Evolutionary conservation across 2,888 invertebrate species (phyloP).

Genomic region (Tachystola acroxantha): DNA sequence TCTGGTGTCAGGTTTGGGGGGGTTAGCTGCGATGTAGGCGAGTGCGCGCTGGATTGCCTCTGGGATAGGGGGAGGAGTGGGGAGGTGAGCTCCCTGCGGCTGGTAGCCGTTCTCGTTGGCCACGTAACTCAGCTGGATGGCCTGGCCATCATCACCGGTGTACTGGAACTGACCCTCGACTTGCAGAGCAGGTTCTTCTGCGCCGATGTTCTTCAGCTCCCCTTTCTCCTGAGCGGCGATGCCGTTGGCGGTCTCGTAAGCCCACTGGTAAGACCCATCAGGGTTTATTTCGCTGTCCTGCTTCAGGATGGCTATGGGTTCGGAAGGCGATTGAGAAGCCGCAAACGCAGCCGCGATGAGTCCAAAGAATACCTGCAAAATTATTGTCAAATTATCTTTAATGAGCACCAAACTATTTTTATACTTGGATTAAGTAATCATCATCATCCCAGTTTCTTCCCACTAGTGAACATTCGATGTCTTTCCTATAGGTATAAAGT

Average conservation of each 20-base stretch:
- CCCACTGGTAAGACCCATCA: constrained; percentile 78
- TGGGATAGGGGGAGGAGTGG: constrained; percentile 84
- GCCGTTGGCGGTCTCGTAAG: constrained; percentile 82
- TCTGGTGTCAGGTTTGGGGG: constrained; percentile 59
- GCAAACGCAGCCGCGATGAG: constrained; percentile 53
- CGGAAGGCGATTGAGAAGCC: constrained; percentile 51
- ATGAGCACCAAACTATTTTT: not conserved
- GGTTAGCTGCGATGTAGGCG: constrained; percentile 81
- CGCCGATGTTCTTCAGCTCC: constrained; percentile 72
- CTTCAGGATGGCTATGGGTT: constrained; percentile 71
- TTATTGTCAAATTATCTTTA: constrained; percentile 1
- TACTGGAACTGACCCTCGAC: constrained; percentile 82
- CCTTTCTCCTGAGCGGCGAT: constrained; percentile 78
- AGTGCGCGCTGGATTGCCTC: constrained; percentile 82
- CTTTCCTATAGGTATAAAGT: not conserved
- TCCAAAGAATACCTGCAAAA: constrained; percentile 58
- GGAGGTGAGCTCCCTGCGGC: constrained; percentile 79
- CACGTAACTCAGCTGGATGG: constrained; percentile 79
- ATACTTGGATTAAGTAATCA: not conserved
- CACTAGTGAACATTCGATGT: too few species aligned
- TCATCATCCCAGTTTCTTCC: too few species aligned
- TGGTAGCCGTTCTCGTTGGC: constrained; percentile 86
- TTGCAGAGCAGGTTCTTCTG: constrained; percentile 68
- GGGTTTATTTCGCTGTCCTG: constrained; percentile 74
- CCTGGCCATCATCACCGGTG: constrained; percentile 79